Conservation (phyloP, 2,888 invertebrate species). For the Caenorhabditis doughertyi region DNA sequence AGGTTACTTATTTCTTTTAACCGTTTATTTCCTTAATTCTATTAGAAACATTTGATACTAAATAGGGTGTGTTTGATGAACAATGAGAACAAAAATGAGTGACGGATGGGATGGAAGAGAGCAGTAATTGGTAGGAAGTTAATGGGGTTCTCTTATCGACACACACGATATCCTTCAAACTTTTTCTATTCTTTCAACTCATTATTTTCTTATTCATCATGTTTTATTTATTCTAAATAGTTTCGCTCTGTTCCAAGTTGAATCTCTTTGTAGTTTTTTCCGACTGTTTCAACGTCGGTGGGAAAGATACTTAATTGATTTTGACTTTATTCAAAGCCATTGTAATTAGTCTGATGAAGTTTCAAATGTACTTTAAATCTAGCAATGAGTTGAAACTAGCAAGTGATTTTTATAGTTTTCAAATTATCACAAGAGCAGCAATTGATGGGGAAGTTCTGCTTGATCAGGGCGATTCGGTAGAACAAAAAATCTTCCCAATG, state of each 20-base stretch:
- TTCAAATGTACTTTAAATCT: too few relatives aligned
- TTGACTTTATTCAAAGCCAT: too few relatives aligned
- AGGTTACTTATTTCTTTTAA: conserved; percentile 33
- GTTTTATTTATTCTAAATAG: neutral
- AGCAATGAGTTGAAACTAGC: too few relatives aligned
- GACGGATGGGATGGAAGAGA: conserved; percentile 21
- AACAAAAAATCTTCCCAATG: too few relatives aligned
- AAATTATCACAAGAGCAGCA: too few relatives aligned
- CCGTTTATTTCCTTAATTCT: conserved; percentile 34
- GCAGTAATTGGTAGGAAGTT: conserved; percentile 47
- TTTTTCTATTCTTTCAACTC: conserved; percentile 23
- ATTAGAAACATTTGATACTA: conserved; percentile 10
- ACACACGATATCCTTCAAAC: conserved; percentile 24
- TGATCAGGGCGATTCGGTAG: too few relatives aligned
- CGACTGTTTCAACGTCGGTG: too few relatives aligned
- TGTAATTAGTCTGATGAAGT: too few relatives aligned
- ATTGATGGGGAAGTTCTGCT: too few relatives aligned
- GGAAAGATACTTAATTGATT: too few relatives aligned
- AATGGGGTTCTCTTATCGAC: conserved; percentile 21
- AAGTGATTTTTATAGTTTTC: too few relatives aligned
- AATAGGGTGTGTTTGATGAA: conserved; percentile 4
- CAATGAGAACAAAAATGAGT: conserved; percentile 29
- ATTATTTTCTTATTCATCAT: conserved; percentile 10
- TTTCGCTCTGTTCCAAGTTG: neutral
- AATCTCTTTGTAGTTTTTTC: neutral